Evolutionary conservation across 2,888 invertebrate species (phyloP).

Genomic region (Apodemia zela): DNA sequence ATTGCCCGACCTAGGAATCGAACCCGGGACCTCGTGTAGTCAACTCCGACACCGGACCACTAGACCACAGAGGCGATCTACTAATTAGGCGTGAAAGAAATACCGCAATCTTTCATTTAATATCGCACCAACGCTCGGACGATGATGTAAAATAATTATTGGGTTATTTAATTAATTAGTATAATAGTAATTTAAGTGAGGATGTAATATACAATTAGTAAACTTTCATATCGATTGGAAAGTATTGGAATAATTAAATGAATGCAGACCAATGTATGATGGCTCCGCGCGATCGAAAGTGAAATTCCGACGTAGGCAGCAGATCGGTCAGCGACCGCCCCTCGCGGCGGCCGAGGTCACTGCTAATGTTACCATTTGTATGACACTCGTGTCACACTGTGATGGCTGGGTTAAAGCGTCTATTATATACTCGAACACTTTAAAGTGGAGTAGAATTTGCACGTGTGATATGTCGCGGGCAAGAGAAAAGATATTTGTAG

Average conservation of each 20-base stretch:
- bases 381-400: background rate
- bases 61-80: too few species aligned
- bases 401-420: background rate
- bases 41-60: too few species aligned
- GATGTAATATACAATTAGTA: constrained; percentile 7
- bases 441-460: background rate
- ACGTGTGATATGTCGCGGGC: too few species aligned
- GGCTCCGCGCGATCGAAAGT: constrained; percentile 25
- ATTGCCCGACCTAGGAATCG: too few species aligned
- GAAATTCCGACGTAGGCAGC: constrained; percentile 31
- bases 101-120: too few species aligned
- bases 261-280: background rate
- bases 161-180: background rate
- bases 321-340: constrained; percentile 39
- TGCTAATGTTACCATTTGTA: constrained; percentile 23
- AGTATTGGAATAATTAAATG: constrained; percentile 23
- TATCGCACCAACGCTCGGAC: background rate
- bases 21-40: too few species aligned
- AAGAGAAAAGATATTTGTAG: background rate
- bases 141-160: background rate
- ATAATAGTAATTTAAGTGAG: background rate
- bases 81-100: too few species aligned
- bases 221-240: constrained; percentile 26
- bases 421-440: background rate
- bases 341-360: constrained; percentile 25